A percentile compares a stretch with the other conserved stretches of the same genome.
Conservation (phyloP, 2,113 vertebrate genomes). For the Ptyas mucosa region DNA sequence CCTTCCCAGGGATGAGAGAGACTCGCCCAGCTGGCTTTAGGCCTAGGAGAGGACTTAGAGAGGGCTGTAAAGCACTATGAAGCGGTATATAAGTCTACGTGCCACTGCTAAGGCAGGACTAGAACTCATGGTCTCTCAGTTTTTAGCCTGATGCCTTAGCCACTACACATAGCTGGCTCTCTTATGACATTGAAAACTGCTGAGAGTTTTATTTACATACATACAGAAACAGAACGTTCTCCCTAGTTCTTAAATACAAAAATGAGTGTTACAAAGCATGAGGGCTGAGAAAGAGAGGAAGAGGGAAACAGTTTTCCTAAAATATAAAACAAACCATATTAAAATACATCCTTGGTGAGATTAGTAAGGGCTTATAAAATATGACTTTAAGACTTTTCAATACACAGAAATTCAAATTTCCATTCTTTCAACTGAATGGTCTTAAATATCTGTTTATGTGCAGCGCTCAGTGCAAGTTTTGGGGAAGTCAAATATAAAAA, state of each 20-base stretch:
- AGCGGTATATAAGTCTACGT: not conserved
- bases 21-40: not conserved
- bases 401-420: not conserved
- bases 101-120: not conserved
- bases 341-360: not conserved
- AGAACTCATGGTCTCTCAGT: not conserved
- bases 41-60: not conserved
- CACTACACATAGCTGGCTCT: not conserved
- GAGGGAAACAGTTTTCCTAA: not conserved
- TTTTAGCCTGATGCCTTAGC: not conserved
- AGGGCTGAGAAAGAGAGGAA: not conserved
- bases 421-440: not conserved
- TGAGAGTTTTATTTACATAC: not conserved
- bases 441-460: not conserved
- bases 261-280: not conserved
- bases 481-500: not conserved
- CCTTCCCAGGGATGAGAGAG: not conserved
- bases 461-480: not conserved
- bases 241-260: not conserved
- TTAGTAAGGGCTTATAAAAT: not conserved
- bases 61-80: not conserved
- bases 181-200: not conserved
- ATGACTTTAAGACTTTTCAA: not conserved
- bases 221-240: not conserved
- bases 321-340: not conserved